Conservation (phyloP, 2,797 vertebrate genomes). For the Pogonophryne albipinna region DNA sequence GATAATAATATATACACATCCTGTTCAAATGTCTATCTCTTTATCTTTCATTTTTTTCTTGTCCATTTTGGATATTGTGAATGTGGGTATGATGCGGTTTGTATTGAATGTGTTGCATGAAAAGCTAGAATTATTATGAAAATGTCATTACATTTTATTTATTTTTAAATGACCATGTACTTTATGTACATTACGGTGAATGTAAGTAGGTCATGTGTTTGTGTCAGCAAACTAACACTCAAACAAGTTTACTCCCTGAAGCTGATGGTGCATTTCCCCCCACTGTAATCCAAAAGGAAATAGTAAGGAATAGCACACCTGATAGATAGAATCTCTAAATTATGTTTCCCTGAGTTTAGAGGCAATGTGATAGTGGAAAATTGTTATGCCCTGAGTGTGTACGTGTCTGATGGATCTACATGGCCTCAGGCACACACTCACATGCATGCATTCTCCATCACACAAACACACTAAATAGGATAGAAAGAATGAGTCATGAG, state of each 20-base stretch:
- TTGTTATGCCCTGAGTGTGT: slow-evolving; percentile 52
- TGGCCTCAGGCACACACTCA: slow-evolving; percentile 36
- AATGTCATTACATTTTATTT: too few relatives aligned
- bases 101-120: not conserved
- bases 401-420: slow-evolving; percentile 59
- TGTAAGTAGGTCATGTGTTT: slow-evolving; percentile 11
- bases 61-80: not conserved
- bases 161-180: not conserved
- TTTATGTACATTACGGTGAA: not conserved
- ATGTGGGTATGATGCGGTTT: not conserved
- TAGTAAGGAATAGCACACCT: slow-evolving; percentile 54
- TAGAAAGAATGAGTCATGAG: slow-evolving; percentile 66
- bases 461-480: slow-evolving; percentile 57
- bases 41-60: not conserved
- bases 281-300: slow-evolving; percentile 62
- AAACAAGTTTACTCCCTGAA: slow-evolving; percentile 23
- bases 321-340: slow-evolving; percentile 62
- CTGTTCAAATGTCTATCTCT: too few relatives aligned
- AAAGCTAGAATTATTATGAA: too few relatives aligned
- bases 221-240: slow-evolving; percentile 39
- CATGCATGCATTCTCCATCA: slow-evolving; percentile 13
- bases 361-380: slow-evolving; percentile 58
- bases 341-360: slow-evolving; percentile 61
- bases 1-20: too few relatives aligned
- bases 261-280: slow-evolving; percentile 62